Evolutionary conservation across 2,113 vertebrate species (phyloP), one percentile per base, ranked within the genome.

Genomic region (Megaceryle torquata): DNA sequence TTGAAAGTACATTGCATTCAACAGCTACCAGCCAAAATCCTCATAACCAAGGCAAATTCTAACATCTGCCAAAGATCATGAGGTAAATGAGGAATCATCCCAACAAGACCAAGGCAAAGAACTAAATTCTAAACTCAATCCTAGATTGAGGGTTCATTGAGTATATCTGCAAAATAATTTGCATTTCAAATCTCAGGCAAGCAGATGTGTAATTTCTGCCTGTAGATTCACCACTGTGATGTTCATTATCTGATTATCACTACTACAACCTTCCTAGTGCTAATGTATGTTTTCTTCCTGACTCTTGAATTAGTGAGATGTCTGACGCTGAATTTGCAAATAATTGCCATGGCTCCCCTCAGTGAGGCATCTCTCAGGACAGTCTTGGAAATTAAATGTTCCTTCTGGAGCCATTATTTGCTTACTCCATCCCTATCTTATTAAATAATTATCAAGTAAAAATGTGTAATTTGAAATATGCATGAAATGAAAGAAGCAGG

Each of bases 371-470:
- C 87, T 98, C 96, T 91, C 57, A 89, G 93, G 97, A 91, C 61
- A 72, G 74, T 89, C 78, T 91, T 74, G 54, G 88, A 97, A 97
- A 97, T 95, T 88, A 93, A 97, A 96, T 94, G 91, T 90, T 96
- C 91, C 84, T 93, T 96, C 92, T 96, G 1, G 11, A 91, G 67
- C 41, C 44, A 43, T 93, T 94, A 95, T 96, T 97, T 97, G 82
- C 94, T 95, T 86, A 93, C 79, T 94, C 92, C 64, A 75, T 88
- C 78, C 61, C 53, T 77, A 53, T 93, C 95, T 96, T 96, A 95
- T 93, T 96, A 93, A 97, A 95, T 95, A 95, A 97, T 96, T 93
- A 94, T 70, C 18, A 93, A 92, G 82, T 88, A 82, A 93, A 92
- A 74, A 70, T 77, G 68, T 95, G 86, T 61, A 64, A 61, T 91